A percentile compares a stretch with the other conserved stretches of the same genome.
Conservation (phyloP, 2,888 invertebrate species). For the Leucophenga montana region DNA sequence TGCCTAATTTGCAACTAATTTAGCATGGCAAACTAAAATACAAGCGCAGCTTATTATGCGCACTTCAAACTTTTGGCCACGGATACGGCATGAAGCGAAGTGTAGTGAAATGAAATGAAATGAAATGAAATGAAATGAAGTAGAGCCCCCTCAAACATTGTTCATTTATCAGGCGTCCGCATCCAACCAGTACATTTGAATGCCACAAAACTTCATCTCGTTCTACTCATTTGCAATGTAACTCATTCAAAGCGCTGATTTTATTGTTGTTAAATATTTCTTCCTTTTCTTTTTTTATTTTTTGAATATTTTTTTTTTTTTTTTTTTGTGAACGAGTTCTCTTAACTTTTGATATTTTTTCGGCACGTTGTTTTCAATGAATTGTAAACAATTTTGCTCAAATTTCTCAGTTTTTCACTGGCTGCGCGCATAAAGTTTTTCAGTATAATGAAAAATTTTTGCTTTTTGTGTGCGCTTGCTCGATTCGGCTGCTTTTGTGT, state of each 20-base stretch:
- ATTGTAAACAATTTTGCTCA: slow-evolving; percentile 22
- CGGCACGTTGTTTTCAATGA: slow-evolving; percentile 14
- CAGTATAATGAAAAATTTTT: slow-evolving; percentile 6
- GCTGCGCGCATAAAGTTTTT: slow-evolving; percentile 17
- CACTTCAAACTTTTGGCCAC: slow-evolving; percentile 57
- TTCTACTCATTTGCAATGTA: neutral
- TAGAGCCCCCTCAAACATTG: slow-evolving; percentile 28
- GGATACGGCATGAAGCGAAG: too few relatives aligned
- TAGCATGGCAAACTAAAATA: slow-evolving; percentile 8
- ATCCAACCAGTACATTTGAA: neutral
- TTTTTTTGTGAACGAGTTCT: neutral
- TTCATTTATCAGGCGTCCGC: slow-evolving; percentile 13
- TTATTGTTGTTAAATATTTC: slow-evolving; percentile 21
- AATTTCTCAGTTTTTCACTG: slow-evolving; percentile 1
- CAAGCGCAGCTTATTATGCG: slow-evolving; percentile 58
- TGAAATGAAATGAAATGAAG: too few relatives aligned
- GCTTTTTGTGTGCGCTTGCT: neutral
- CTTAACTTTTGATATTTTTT: neutral
- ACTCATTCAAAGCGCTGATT: slow-evolving; percentile 11
- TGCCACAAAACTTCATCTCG: neutral
- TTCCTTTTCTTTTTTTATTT: neutral
- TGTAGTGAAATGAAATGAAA: too few relatives aligned
- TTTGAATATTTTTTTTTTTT: too few relatives aligned
- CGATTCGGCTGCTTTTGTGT: slow-evolving; percentile 7
- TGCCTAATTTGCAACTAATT: slow-evolving; percentile 26